Base-by-base conservation (phyloP, 2,113 vertebrate genomes). In the Ahaetulla prasina region DNA sequence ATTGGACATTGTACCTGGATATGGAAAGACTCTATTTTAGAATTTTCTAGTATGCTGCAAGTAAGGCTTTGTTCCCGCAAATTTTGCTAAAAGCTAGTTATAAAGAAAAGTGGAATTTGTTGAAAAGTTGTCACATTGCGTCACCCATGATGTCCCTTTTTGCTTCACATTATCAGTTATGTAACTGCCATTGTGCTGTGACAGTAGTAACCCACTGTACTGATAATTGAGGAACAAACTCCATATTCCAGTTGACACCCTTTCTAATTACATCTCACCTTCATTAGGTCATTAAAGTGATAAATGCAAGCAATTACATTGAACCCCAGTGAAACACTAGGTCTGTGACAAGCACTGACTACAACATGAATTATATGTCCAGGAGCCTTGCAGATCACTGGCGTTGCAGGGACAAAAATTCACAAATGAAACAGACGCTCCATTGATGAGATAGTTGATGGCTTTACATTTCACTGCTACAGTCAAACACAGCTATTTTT, bases 231-330 rank as follows among this genome's bases (percentile, higher is more conserved):
- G 97, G 97, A 97, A 97, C 97, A 97, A 97, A 97, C 96, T 97
- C 96, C 95, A 93, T 96, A 97, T 97, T 97, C 96, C 80, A 92
- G 45, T 91, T 97, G 97, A 96, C 97, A 97, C 95, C 96, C 95
- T 96, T 97, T 97, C 97, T 98, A 98, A 98, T 98, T 97, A 97
- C 97, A 97, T 96, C 96, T 98, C 96, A 97, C 97, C 97, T 98
- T 98, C 97, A 96, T 97, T 98, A 96, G 94, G 94, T 97, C 94
- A 97, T 98, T 97, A 97, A 97, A 97, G 96, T 98, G 97, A 98
- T 97, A 96, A 97, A 98, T 97, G 97, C 90, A 93, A 95, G 96
- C 96, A 97, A 97, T 98, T 97, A 97, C 95, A 94, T 23, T 95
- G 95, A 97, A 96, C 95, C 96, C 96, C 93, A 95, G 92, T 96